Base-by-base conservation (phyloP, 2,888 invertebrate genomes). In the Mactromeris polynyma region DNA sequence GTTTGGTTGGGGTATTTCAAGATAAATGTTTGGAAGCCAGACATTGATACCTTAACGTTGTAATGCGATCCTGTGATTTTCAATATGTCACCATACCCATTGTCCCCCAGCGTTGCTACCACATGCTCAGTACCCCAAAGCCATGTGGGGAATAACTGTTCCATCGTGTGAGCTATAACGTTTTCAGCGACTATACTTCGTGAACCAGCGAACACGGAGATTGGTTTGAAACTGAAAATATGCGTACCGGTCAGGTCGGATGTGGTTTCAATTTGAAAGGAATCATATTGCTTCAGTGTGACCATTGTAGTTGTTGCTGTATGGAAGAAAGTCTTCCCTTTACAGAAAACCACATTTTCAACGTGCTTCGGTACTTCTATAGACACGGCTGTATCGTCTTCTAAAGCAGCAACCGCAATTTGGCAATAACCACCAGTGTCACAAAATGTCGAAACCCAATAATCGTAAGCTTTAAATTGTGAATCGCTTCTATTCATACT, bases 401-500 rank as follows among this genome's bases (percentile, higher is more conserved):
- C 40, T 2, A 82, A 33, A 2, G 91, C 86, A 0, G 91, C 81
- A 6, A 91, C 77, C 19, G 88, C 85, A 9, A 91, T 17, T 58
- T 91, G 91, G 36, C 91, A 91, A 64, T 77, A 88, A 4, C 91
- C 91, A 46, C 88, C 87, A 14, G 83, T 77, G 9, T 84, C 87
- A 80, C 91, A 91, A 83, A 90, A 91, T 6, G 89, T 91, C 6
- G 88, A 51, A 11, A 87, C 85, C 7, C 69, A 79, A 73, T 88
- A 90, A 31, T 85, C 86, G 51, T 86, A 89, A 0, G 81, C 77
- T 17, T 26, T 26, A 14, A 69, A 38, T 4, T 0, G 11, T 0
- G 46, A 17, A 7, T 54, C 78, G 14, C 85, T 21, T 36, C 73
- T 73, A 19, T 73, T 73, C 58, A 90, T 64, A 3, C 79, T 9